phyloP scores from a whole-genome alignment of 2,113 vertebrate genomes.

The Willisornis vidua region DNA sequence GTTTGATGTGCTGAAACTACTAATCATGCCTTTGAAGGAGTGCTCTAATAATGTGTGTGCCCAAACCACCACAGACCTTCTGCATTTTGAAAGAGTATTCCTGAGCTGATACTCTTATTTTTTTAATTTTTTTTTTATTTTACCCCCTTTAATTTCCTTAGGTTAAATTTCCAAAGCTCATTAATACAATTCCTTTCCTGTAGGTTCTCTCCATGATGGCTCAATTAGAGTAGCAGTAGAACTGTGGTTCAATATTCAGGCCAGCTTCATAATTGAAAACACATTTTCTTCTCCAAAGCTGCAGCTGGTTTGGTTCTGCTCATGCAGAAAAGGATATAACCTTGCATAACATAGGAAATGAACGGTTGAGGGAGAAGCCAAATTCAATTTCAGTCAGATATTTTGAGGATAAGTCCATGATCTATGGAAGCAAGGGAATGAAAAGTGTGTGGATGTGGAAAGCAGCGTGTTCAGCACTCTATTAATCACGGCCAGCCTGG shows the following conservation, averaged over 20 bases:
- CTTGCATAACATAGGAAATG: conserved; percentile 89
- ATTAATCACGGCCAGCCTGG: conserved; percentile 81
- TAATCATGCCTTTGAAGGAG: conserved; percentile 6
- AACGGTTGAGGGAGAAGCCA: conserved; percentile 89
- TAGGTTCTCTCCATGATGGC: conserved; percentile 75
- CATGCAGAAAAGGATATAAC: conserved; percentile 89
- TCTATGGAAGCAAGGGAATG: conserved; percentile 80
- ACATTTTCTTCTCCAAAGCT: conserved; percentile 82
- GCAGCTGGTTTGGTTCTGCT: conserved; percentile 88
- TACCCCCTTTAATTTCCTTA: conserved; percentile 27
- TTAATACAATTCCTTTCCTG: conserved; percentile 69
- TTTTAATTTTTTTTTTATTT: not conserved
- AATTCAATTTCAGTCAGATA: conserved; percentile 90
- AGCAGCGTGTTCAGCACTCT: conserved; percentile 81
- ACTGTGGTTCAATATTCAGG: conserved; percentile 75
- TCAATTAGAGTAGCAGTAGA: conserved; percentile 79
- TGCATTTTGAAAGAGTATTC: not conserved
- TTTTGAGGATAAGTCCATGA: conserved; percentile 83
- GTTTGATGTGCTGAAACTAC: conserved; percentile 4
- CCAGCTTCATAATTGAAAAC: conserved; percentile 85
- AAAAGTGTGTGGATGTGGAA: conserved; percentile 76
- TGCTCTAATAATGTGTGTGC: not conserved
- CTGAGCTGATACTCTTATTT: not conserved
- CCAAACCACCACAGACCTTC: not conserved
- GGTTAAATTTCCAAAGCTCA: conserved; percentile 46